Percentiles rank a stretch among this genome's conserved stretches.
phyloP scores from a whole-genome alignment of 53 echinoderm and acorn worm genomes.

The Hippasteria phrygiana region DNA sequence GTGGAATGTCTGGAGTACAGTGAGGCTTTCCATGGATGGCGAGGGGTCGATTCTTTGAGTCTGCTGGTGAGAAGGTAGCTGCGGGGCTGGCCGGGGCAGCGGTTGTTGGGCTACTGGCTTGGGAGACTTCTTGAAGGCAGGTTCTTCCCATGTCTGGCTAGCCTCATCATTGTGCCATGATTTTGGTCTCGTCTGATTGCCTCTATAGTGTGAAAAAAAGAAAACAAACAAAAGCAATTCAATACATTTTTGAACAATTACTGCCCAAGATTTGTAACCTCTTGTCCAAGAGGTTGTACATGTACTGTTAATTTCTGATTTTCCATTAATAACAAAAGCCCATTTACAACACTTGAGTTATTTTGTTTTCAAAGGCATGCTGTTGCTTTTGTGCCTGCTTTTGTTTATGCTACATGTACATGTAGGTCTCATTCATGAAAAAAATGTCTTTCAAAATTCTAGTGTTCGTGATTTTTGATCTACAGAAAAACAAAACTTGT shows the following conservation, averaged over 20 bases:
- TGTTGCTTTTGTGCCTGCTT: too few species aligned
- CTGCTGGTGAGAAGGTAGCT: conserved; percentile 31
- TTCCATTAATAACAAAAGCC: too few species aligned
- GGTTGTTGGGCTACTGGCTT: conserved; percentile 17
- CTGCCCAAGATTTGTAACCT: too few species aligned
- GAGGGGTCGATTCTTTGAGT: conserved; percentile 13
- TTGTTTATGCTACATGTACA: too few species aligned
- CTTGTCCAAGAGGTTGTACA: too few species aligned
- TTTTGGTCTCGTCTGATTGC: conserved; percentile 76
- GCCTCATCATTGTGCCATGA: conserved; percentile 88
- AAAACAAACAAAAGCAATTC: conserved; percentile 24
- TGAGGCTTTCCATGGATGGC: conserved; percentile 61
- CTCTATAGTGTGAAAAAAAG: conserved; percentile 58
- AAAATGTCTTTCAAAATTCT: too few species aligned
- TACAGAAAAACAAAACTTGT: too few species aligned
- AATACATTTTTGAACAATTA: not conserved
- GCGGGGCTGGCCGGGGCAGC: conserved; percentile 16
- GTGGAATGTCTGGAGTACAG: not conserved
- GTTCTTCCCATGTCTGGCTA: conserved; percentile 49
- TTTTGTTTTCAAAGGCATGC: too few species aligned
- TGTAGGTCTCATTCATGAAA: too few species aligned
- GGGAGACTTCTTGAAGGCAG: not conserved
- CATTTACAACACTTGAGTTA: too few species aligned
- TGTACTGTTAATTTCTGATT: too few species aligned
- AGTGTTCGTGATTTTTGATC: too few species aligned